Conservation (phyloP, 2,888 invertebrate species). For the Thereva nobilitata region DNA sequence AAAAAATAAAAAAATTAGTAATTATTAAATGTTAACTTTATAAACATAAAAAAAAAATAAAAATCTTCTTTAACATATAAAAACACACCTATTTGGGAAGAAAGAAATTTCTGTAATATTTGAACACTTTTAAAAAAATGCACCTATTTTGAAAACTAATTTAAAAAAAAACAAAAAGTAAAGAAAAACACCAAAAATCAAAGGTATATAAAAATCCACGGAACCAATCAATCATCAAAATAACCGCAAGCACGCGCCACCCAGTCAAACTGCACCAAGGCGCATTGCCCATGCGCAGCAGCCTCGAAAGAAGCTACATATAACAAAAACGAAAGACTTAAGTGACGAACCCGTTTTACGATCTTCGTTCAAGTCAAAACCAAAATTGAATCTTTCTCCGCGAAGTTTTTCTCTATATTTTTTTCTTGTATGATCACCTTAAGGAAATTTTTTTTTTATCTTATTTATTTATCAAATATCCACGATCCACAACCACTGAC, state of each 20-base stretch:
- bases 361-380: no score
- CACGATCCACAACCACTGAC: slow-evolving; percentile 7
- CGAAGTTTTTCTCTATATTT: not conserved
- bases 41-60: no score
- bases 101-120: no score
- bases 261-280: slow-evolving; percentile 20
- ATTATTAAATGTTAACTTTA: no score
- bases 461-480: not conserved
- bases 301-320: not conserved
- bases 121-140: no score
- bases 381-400: no score
- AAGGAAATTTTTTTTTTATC: not conserved
- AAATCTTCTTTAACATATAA: no score
- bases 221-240: slow-evolving; percentile 31
- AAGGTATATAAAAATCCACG: slow-evolving; percentile 1
- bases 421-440: not conserved
- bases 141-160: no score
- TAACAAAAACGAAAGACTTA: slow-evolving; percentile 38
- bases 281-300: slow-evolving; percentile 3
- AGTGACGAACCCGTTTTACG: slow-evolving; percentile 8
- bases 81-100: no score
- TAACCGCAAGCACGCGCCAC: slow-evolving; percentile 39
- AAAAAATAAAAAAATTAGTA: no score
- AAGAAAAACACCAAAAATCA: not conserved
- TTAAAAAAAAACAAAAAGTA: not conserved